Base-by-base conservation (phyloP, 1,140 invertebrate genomes). In the Calosoma granatense region DNA sequence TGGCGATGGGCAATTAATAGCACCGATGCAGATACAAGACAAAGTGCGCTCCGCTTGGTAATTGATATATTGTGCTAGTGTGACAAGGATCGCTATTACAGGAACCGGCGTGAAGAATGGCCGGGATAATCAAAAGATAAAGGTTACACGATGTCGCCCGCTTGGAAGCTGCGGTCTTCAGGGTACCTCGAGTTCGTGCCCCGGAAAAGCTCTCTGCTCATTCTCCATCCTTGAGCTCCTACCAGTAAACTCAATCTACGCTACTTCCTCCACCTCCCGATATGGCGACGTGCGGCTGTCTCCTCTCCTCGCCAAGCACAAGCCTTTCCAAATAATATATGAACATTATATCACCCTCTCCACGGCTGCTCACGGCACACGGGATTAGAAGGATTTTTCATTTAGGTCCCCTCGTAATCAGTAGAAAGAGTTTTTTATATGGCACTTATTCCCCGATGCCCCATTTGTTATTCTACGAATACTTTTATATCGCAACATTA, bases 81-180 rank as follows among this genome's bases (percentile, higher is more conserved):
- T 47, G 41, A 47, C 41, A 47, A 47, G 41, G 15, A 47, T 47
- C 15, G 41, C 41, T 47, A 47, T 47, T 47, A 47, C 9, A 47
- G 41, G 41, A 47, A 47, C 41, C 17, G 41, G 6, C 17, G 6
- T 47, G 41, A 47, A 47, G 41, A 47, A 47, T 47, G 17, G 41
- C 41, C 41, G 6, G 41, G 41, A 47, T 47, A 47, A 47, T 47
- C 41, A 47, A 47, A 47, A 47, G 41, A 47, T 47, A 47, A 47
- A 47, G 41, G 41, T 47, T 47, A 47, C 41, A 47, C 41, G 9
- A 17, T 47, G 41, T 47, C 41, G 41, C 41, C 41, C 15, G 17
- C 9, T 47, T 14, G 26, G 26, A 30, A 30, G 26, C 26, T 14
- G 26, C 26, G 26, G 26, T 30, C 26, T 30, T 30, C 26, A 14